A percentile compares a stretch with the other conserved stretches of the same genome.
Conservation (phyloP, 2,888 invertebrate genomes). For the Tetragonula carbonaria region DNA sequence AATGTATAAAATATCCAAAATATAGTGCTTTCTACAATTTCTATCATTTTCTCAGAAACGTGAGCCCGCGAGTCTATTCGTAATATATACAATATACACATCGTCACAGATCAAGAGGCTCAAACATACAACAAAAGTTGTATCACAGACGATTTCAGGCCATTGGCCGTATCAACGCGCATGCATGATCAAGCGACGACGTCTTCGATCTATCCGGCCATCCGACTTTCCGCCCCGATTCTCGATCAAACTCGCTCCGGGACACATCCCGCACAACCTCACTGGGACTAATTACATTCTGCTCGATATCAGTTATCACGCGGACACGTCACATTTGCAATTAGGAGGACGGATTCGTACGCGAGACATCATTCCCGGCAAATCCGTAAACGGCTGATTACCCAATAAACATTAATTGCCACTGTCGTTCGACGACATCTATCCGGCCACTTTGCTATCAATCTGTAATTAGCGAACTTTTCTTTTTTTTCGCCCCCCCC, state of each 20-base stretch:
- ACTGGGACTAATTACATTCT: conserved; percentile 52
- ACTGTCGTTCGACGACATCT: conserved; percentile 24
- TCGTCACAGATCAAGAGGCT: background rate
- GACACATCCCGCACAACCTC: conserved; percentile 10
- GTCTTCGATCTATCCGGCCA: background rate
- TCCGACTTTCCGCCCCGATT: background rate
- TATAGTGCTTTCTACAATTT: no score
- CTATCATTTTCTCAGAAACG: no score
- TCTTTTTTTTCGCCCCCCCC: no score
- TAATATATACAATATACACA: no score
- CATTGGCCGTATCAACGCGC: background rate
- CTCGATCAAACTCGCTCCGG: background rate
- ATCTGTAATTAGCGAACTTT: conserved; percentile 3
- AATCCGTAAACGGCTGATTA: conserved; percentile 44
- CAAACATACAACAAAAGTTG: background rate
- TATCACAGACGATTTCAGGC: background rate
- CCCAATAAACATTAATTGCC: conserved; percentile 57
- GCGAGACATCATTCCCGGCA: conserved; percentile 60
- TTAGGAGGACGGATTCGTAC: conserved; percentile 56
- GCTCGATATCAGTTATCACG: conserved; percentile 66
- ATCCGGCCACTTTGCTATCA: conserved; percentile 16
- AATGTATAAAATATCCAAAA: no score
- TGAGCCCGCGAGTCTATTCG: no score
- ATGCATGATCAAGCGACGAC: background rate
- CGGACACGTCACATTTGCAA: conserved; percentile 52